Conservation (phyloP, 2,113 vertebrate genomes). For the Oreochromis spilurus region DNA sequence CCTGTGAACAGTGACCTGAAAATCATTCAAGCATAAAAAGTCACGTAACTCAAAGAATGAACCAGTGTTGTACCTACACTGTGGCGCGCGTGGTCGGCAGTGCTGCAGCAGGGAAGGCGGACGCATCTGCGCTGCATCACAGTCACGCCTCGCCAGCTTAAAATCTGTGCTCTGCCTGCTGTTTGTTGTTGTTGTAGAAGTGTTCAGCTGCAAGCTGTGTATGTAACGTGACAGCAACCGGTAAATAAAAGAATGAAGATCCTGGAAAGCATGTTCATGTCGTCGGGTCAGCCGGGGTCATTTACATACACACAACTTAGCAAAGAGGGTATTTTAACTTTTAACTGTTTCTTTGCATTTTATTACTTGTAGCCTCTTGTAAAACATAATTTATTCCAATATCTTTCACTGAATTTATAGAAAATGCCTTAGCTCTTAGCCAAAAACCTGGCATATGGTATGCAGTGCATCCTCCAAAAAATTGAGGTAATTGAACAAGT, state of each 20-base stretch:
- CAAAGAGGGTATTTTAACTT: neutral
- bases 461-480: neutral
- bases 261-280: neutral
- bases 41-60: neutral
- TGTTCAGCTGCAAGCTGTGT: neutral
- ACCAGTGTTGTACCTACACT: neutral
- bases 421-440: neutral
- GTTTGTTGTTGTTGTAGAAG: neutral
- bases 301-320: neutral
- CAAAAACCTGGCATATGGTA: neutral
- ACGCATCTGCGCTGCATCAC: neutral
- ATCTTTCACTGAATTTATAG: neutral
- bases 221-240: neutral
- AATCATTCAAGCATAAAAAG: neutral
- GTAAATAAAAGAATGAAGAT: neutral
- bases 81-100: neutral
- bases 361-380: neutral
- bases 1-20: neutral
- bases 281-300: neutral
- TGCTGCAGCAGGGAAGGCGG: neutral
- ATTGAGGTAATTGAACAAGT: neutral
- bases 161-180: neutral
- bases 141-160: neutral
- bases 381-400: neutral
- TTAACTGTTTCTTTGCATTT: neutral